phyloP scores from a whole-genome alignment of 1,140 invertebrate species.

The Atta cephalotes region DNA sequence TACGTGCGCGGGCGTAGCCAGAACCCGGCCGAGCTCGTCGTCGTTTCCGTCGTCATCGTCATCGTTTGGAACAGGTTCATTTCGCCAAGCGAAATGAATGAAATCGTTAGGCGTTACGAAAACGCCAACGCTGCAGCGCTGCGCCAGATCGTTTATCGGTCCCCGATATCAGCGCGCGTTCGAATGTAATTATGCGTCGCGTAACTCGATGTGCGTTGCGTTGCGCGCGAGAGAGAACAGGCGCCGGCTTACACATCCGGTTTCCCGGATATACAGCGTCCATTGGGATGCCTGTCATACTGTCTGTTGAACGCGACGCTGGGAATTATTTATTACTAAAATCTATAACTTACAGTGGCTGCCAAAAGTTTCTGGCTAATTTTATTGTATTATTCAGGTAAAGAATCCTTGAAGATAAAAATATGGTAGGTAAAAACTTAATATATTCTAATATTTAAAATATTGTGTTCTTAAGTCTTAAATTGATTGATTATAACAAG shows the following conservation, averaged over 20 bases:
- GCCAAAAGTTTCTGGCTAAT: too few species aligned
- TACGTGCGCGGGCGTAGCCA: conserved; percentile 39
- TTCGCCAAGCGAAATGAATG: conserved; percentile 71
- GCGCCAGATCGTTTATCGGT: conserved; percentile 44
- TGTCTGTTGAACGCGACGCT: not conserved
- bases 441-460: too few species aligned
- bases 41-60: conserved; percentile 22
- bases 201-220: conserved; percentile 38
- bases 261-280: conserved; percentile 18
- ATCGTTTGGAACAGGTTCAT: conserved; percentile 73
- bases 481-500: too few species aligned
- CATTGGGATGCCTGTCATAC: conserved; percentile 1
- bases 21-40: conserved; percentile 7
- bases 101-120: conserved; percentile 72
- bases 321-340: not conserved
- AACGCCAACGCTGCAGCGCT: not conserved
- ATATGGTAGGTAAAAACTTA: too few species aligned
- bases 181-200: conserved; percentile 58
- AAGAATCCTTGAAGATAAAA: too few species aligned
- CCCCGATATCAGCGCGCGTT: conserved; percentile 44
- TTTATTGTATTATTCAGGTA: too few species aligned
- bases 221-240: conserved; percentile 24
- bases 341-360: not conserved
- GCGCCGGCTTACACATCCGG: conserved; percentile 46
- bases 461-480: too few species aligned